phyloP scores from a whole-genome alignment of 2,113 vertebrate genomes.

The Istiophorus platypterus region DNA sequence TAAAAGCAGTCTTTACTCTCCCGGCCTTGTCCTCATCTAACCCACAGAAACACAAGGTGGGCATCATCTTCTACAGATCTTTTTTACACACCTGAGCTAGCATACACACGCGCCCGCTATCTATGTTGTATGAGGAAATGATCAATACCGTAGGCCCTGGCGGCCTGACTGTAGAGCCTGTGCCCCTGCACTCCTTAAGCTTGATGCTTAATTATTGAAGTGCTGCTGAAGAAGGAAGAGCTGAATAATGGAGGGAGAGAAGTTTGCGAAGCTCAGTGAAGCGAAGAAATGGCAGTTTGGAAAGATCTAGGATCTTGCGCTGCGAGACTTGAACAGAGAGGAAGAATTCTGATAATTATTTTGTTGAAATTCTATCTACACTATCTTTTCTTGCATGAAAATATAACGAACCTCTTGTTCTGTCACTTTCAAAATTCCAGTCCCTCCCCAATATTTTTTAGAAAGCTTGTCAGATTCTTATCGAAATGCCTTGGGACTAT shows the following conservation, averaged over 20 bases:
- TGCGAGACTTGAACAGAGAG: constrained; percentile 33
- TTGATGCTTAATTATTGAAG: constrained; percentile 80
- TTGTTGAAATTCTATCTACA: constrained; percentile 41
- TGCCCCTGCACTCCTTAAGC: constrained; percentile 55
- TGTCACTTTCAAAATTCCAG: constrained; percentile 33
- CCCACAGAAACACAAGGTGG: constrained; percentile 6
- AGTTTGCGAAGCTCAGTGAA: constrained; percentile 66
- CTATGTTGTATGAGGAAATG: constrained; percentile 72
- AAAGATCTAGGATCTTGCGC: constrained; percentile 49
- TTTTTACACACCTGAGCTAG: constrained; percentile 21
- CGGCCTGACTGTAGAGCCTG: constrained; percentile 42
- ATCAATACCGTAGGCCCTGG: constrained; percentile 64
- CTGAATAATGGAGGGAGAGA: constrained; percentile 73
- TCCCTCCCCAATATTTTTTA: constrained; percentile 47
- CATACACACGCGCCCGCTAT: constrained; percentile 40
- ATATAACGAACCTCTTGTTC: constrained; percentile 53
- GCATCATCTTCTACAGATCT: constrained; percentile 29
- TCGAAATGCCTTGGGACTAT: constrained; percentile 55
- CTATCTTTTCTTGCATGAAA: constrained; percentile 45
- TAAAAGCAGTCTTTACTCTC: constrained; percentile 25
- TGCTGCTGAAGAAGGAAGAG: constrained; percentile 67
- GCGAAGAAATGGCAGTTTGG: constrained; percentile 62
- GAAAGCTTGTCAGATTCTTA: constrained; percentile 60
- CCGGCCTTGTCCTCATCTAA: constrained; percentile 9
- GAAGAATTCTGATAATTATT: constrained; percentile 44